phyloP scores from a whole-genome alignment of 2,113 vertebrate genomes.

The Amphilophus citrinellus region DNA sequence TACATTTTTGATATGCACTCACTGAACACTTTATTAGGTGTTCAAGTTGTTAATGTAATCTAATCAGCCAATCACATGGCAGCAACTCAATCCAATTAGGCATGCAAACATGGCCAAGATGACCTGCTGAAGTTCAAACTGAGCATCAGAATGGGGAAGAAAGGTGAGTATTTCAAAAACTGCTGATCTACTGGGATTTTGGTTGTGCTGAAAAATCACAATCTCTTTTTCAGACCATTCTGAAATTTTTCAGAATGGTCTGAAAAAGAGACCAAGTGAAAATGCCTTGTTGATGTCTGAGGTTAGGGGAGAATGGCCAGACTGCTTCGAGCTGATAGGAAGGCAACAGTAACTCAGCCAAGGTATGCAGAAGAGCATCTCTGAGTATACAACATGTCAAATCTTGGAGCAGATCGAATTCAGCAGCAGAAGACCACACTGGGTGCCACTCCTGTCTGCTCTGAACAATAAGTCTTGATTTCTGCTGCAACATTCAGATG shows the following conservation, averaged over 20 bases:
- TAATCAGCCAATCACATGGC: neutral
- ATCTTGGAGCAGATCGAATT: too few relatives aligned
- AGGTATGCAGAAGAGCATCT: too few relatives aligned
- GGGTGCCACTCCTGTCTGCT: too few relatives aligned
- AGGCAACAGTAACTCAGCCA: neutral
- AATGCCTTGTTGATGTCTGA: neutral
- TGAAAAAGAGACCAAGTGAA: neutral
- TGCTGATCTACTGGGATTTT: neutral
- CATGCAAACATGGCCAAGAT: neutral
- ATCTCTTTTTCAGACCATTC: too few relatives aligned
- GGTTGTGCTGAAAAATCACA: too few relatives aligned
- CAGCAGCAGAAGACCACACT: too few relatives aligned
- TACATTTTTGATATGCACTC: neutral
- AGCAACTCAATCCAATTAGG: neutral
- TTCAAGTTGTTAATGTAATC: neutral
- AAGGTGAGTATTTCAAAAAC: neutral
- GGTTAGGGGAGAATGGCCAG: neutral
- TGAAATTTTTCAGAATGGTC: neutral
- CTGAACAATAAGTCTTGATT: too few relatives aligned
- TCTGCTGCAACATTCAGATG: too few relatives aligned
- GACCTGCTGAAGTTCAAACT: neutral
- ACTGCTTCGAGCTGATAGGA: too few relatives aligned
- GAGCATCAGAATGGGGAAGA: neutral
- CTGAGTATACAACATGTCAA: too few relatives aligned
- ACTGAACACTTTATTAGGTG: neutral